Conservation (phyloP, 2,797 vertebrate species). For the Choloepus didactylus region DNA sequence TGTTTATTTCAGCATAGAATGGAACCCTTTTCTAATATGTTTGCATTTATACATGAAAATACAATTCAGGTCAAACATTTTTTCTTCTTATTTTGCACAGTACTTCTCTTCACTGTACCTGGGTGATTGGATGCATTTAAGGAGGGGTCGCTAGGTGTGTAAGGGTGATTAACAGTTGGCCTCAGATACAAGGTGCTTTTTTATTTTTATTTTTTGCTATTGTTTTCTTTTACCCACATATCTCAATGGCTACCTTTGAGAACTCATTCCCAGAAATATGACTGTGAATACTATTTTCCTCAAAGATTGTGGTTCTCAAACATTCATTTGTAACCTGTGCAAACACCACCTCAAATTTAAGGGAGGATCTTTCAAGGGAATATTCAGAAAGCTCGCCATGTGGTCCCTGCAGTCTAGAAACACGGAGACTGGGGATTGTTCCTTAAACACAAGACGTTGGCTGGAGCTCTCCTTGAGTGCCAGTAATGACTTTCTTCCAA, state of each 20-base stretch:
- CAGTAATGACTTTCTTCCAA: no score
- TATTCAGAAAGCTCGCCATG: no score
- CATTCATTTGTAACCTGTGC: rapidly evolving
- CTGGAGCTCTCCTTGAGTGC: no score
- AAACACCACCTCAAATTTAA: not conserved
- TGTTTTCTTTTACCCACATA: no score
- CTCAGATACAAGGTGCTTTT: not conserved
- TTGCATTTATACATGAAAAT: not conserved
- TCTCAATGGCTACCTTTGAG: not conserved
- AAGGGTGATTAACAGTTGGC: not conserved
- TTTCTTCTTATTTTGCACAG: not conserved
- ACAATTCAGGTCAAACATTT: rapidly evolving
- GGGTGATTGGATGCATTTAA: rapidly evolving
- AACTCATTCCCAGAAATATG: no score
- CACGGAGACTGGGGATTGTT: no score
- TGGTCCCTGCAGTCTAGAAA: no score
- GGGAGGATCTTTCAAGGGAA: no score
- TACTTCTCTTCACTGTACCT: no score
- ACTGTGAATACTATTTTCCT: no score
- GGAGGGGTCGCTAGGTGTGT: no score
- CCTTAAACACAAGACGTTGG: no score
- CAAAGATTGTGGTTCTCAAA: not conserved
- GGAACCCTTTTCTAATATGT: not conserved
- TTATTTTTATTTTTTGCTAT: not conserved
- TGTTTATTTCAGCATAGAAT: not conserved